Conservation (phyloP, 2,113 vertebrate genomes). For the Parotia lawesii region DNA sequence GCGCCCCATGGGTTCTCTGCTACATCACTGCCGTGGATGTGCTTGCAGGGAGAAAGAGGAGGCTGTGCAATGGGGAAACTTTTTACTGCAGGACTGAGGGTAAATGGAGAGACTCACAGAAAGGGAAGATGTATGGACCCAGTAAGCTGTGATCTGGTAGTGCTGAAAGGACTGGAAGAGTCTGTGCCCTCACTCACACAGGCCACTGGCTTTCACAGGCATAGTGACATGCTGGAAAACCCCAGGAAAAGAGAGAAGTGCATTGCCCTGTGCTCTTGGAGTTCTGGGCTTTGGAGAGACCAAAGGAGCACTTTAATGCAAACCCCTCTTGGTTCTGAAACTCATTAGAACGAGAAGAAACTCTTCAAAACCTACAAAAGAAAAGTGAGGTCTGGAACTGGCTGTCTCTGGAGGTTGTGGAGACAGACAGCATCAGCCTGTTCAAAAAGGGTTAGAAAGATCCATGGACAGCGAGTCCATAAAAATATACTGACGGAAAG, state of each 20-base stretch:
- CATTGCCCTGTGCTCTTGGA: background rate
- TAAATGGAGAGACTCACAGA: background rate
- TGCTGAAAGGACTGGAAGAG: background rate
- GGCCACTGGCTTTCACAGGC: background rate
- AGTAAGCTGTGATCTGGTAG: background rate
- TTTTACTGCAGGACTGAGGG: background rate
- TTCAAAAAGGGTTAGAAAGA: background rate
- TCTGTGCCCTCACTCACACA: background rate
- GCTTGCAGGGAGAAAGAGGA: background rate
- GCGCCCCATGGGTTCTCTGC: accelerated
- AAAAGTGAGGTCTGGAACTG: background rate
- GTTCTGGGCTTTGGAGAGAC: background rate
- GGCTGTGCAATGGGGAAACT: background rate
- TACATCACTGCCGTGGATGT: background rate
- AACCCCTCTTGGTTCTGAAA: background rate
- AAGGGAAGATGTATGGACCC: background rate
- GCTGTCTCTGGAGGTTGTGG: background rate
- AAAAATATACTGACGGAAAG: background rate
- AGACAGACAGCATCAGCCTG: background rate
- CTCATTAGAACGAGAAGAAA: background rate
- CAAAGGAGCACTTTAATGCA: background rate
- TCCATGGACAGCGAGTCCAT: background rate
- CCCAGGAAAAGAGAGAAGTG: background rate
- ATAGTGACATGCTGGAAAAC: background rate
- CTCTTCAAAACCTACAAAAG: background rate